Evolutionary conservation across 2,888 invertebrate species (phyloP).

Genomic region (Drosophila prostipennis): DNA sequence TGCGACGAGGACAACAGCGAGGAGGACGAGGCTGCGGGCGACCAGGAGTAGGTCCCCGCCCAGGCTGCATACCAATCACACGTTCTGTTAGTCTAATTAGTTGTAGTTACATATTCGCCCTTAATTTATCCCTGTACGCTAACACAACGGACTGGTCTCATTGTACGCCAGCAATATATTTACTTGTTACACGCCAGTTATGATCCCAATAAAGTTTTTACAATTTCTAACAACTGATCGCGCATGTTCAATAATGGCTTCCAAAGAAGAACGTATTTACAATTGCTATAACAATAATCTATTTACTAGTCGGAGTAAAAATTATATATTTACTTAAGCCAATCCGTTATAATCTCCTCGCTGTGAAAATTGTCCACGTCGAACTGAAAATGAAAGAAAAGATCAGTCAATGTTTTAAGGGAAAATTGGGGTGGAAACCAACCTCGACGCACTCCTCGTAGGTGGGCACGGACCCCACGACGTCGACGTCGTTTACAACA

Average conservation of each 20-base stretch:
- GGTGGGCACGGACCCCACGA: constrained; percentile 44
- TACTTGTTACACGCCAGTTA: constrained; percentile 55
- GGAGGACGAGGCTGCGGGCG: constrained; percentile 28
- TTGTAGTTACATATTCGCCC: constrained; percentile 44
- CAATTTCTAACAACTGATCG: not conserved
- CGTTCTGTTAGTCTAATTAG: constrained; percentile 50
- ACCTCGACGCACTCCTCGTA: constrained; percentile 64
- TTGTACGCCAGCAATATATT: constrained; percentile 59
- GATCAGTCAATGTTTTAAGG: too few relatives aligned
- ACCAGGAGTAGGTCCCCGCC: constrained; percentile 14
- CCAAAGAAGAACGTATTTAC: not conserved
- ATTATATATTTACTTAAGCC: constrained; percentile 62
- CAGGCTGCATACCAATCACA: constrained; percentile 34
- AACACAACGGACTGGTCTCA: constrained; percentile 56
- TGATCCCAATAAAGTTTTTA: constrained; percentile 56
- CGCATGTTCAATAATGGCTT: too few relatives aligned
- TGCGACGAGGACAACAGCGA: constrained; percentile 86
- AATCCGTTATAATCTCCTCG: constrained; percentile 83
- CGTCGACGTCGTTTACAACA: constrained; percentile 45
- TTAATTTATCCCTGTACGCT: constrained; percentile 28
- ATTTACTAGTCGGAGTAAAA: constrained; percentile 4
- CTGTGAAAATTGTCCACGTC: constrained; percentile 79
- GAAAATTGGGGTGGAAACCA: constrained; percentile 50
- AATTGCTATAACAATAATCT: constrained; percentile 10
- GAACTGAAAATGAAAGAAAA: constrained; percentile 63